These are phyloP conservation scores for Psephotus haematonotus DNA, from an alignment of 2,113 vertebrate species.

Conservation along the genomic window DNA sequence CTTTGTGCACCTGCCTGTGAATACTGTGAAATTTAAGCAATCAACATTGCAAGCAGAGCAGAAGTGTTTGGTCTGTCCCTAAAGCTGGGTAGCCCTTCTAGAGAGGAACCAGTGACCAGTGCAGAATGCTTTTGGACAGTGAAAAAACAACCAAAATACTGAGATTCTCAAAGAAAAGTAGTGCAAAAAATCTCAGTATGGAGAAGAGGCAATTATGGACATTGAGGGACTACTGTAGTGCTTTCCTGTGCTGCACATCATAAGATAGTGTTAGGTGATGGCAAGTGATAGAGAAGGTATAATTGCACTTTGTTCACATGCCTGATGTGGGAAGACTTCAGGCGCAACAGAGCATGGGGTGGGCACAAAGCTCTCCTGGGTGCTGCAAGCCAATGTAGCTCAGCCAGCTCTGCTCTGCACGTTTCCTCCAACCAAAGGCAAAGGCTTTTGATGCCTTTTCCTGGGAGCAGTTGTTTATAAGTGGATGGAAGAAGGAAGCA, in stretches of 20 bases:
- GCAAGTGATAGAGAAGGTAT: not conserved
- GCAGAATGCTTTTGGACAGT: not conserved
- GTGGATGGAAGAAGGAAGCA: accelerated
- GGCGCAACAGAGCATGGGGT: not conserved
- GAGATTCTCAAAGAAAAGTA: not conserved
- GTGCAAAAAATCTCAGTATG: not conserved
- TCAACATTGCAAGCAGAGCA: not conserved
- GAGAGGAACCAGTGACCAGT: not conserved
- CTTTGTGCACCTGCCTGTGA: not conserved
- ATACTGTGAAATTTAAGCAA: not conserved
- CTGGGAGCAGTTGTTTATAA: not conserved
- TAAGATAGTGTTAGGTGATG: not conserved
- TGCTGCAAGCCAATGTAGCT: not conserved
- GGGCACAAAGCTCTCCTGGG: not conserved
- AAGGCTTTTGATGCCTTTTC: not conserved
- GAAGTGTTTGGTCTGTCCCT: not conserved
- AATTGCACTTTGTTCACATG: not conserved
- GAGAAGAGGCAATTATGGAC: not conserved
- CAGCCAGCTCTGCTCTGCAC: accelerated
- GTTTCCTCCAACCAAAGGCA: not conserved
- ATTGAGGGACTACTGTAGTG: not conserved
- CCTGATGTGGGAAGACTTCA: not conserved
- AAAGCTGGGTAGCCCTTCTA: not conserved
- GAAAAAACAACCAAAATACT: not conserved
- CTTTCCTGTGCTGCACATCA: not conserved